These are phyloP conservation scores for Drosophila funebris DNA, from an alignment of 1,140 invertebrate species.

Conservation along the genomic window DNA sequence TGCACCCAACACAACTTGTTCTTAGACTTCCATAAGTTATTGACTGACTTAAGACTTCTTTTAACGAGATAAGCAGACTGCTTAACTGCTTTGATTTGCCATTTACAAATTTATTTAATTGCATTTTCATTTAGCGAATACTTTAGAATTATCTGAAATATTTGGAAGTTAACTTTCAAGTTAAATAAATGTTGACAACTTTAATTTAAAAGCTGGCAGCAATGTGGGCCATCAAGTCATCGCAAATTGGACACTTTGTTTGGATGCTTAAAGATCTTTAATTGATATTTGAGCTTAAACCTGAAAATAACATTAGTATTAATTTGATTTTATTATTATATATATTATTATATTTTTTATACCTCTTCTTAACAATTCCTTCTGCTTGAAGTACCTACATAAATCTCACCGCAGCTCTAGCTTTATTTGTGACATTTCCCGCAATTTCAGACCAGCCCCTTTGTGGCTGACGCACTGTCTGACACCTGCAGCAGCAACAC, in stretches of 20 bases:
- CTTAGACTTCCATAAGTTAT: slow-evolving; percentile 11
- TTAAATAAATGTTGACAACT: neutral
- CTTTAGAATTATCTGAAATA: neutral
- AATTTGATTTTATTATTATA: neutral
- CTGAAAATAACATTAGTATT: neutral
- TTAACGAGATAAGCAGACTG: slow-evolving; percentile 13
- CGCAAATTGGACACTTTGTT: neutral
- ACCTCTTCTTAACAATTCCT: neutral
- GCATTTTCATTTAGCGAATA: neutral
- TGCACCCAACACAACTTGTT: slow-evolving; percentile 30
- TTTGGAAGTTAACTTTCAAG: neutral
- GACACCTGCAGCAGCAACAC: slow-evolving; percentile 31
- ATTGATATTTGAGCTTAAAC: no score
- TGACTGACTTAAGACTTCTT: slow-evolving; percentile 14
- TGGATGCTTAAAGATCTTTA: neutral
- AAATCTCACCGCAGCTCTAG: slow-evolving; percentile 12
- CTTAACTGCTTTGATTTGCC: slow-evolving; percentile 18
- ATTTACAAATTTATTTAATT: slow-evolving; percentile 9
- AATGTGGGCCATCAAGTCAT: neutral
- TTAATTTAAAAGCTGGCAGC: neutral
- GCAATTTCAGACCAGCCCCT: slow-evolving; percentile 23
- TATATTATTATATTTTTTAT: neutral
- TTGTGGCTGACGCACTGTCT: slow-evolving; percentile 9
- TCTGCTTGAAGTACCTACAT: neutral
- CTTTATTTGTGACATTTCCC: slow-evolving; percentile 16